These are phyloP conservation scores for Conus betulinus DNA, from an alignment of 1,140 invertebrate genomes.

Conservation along the genomic window DNA sequence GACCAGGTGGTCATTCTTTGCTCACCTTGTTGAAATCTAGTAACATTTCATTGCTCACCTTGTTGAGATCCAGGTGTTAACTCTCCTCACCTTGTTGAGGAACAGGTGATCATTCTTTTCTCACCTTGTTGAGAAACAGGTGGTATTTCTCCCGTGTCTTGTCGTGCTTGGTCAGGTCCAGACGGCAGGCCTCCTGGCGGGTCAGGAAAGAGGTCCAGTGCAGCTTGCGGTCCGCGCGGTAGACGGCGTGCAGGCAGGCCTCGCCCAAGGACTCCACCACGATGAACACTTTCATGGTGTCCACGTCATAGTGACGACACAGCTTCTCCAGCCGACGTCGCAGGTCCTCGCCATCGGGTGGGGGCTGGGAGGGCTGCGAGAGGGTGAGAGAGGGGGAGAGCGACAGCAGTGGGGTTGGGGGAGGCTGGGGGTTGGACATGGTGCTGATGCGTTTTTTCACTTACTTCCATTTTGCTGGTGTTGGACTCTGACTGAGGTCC, in stretches of 20 bases:
- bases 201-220: conserved; percentile 62
- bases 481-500: no score
- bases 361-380: conserved; percentile 23
- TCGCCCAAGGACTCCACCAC: conserved; percentile 66
- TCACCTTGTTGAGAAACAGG: conserved; percentile 50
- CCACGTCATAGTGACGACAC: conserved; percentile 62
- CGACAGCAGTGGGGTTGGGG: background rate
- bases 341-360: conserved; percentile 60
- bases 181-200: conserved; percentile 63
- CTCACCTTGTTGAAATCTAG: no score
- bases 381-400: background rate
- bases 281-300: conserved; percentile 71
- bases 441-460: background rate
- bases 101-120: conserved; percentile 42
- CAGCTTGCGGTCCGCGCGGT: conserved; percentile 48
- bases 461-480: no score
- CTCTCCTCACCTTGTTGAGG: no score
- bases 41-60: no score
- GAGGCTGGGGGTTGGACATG: background rate
- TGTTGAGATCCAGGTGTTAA: no score
- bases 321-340: conserved; percentile 63
- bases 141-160: conserved; percentile 58
- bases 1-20: no score
- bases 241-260: conserved; percentile 48
- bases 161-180: conserved; percentile 64